These are phyloP conservation scores for Amblyopsis rosae DNA, from an alignment of 2,113 vertebrate genomes.

Conservation along the genomic window DNA sequence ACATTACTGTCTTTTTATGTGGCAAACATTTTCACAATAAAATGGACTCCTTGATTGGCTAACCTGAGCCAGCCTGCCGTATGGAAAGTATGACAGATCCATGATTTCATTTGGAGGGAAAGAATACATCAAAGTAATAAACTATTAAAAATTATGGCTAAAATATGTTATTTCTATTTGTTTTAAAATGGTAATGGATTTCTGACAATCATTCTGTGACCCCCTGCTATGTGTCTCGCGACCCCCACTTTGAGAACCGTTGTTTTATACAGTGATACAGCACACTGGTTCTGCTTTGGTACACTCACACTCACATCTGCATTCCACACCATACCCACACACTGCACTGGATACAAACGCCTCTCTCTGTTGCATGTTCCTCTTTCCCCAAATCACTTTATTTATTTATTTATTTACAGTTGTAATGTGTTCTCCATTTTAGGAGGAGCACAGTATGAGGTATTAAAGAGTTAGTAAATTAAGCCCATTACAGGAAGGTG, in stretches of 20 bases:
- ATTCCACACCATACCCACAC: constrained; percentile 20
- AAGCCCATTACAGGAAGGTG: constrained; percentile 73
- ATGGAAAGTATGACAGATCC: constrained; percentile 87
- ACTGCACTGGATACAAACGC: constrained; percentile 15
- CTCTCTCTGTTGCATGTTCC: background rate
- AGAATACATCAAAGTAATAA: no score
- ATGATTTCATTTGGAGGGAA: no score
- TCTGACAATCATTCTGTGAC: no score
- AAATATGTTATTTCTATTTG: no score
- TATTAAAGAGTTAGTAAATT: constrained; percentile 69
- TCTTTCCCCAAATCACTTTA: background rate
- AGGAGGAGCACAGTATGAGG: constrained; percentile 56
- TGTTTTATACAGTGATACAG: no score
- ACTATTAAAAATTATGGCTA: no score
- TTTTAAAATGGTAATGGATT: no score
- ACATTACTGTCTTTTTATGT: background rate
- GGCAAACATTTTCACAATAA: background rate
- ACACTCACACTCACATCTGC: background rate
- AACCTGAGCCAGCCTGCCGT: constrained; percentile 87
- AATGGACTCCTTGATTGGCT: no score
- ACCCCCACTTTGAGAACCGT: no score
- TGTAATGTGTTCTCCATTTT: background rate
- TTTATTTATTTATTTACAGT: background rate
- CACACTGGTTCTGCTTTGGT: no score
- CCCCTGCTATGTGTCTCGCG: no score